phyloP scores from a whole-genome alignment of 2,113 vertebrate genomes.

The Cervus canadensis region DNA sequence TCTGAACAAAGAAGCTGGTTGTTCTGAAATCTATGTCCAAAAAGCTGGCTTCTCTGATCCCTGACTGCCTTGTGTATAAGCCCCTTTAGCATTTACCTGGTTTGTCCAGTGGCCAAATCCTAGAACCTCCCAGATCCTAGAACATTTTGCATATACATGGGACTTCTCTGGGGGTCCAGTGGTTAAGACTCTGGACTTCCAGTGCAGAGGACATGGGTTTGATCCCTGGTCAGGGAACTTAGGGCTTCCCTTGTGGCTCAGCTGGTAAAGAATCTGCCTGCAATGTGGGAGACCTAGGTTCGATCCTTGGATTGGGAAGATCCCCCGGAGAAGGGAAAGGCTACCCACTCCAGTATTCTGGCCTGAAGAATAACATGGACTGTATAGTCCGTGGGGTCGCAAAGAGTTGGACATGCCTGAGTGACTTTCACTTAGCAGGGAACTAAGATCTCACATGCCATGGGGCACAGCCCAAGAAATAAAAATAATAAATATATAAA shows the following conservation, averaged over 20 bases:
- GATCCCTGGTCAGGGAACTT: not conserved
- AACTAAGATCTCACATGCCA: not conserved
- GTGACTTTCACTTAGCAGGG: not conserved
- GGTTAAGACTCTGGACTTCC: not conserved
- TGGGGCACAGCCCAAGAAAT: not conserved
- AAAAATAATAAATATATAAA: not conserved
- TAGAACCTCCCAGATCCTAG: not conserved
- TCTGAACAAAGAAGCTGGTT: not conserved
- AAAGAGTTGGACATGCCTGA: not conserved
- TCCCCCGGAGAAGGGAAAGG: not conserved
- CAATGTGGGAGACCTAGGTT: not conserved
- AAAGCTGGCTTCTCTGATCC: not conserved
- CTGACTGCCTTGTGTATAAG: not conserved
- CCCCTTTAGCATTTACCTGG: not conserved
- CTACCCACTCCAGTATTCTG: not conserved
- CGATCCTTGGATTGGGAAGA: not conserved
- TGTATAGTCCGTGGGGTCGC: not conserved
- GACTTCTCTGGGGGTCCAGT: not conserved
- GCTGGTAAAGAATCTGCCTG: not conserved
- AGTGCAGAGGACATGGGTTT: not conserved
- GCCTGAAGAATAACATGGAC: not conserved
- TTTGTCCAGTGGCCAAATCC: not conserved
- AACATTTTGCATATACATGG: not conserved
- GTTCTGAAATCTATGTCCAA: not conserved
- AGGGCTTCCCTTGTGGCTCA: not conserved